phyloP scores from a whole-genome alignment of 2,888 invertebrate species.

The Callyntrura guangdongensis region DNA sequence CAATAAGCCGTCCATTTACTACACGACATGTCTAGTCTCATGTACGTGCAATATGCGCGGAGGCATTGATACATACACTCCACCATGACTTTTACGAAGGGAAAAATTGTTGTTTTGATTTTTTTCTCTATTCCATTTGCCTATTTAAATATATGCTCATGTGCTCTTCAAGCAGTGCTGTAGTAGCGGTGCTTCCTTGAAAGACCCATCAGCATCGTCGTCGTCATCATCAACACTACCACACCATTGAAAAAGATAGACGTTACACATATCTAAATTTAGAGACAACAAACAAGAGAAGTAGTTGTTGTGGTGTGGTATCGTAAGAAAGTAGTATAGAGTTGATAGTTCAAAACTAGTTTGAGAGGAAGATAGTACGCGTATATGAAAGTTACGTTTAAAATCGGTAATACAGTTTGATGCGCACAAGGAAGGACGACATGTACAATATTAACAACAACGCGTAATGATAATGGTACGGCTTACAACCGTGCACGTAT shows the following conservation, averaged over 20 bases:
- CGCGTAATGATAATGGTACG: background rate
- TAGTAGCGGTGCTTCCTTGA: conserved; percentile 32
- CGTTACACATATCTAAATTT: conserved; percentile 73
- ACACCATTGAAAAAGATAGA: conserved; percentile 49
- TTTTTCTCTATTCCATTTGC: background rate
- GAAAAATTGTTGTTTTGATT: conserved; percentile 49
- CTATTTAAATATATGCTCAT: conserved; percentile 18
- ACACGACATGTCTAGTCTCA: conserved; percentile 17
- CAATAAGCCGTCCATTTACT: conserved; percentile 55
- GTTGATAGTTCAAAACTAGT: conserved; percentile 24
- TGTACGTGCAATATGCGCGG: background rate
- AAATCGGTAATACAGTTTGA: background rate
- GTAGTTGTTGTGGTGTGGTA: conserved; percentile 8
- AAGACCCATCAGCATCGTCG: conserved; percentile 30
- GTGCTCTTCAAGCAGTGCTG: background rate
- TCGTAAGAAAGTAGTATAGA: background rate
- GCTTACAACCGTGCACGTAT: conserved; percentile 35
- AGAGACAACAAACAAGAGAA: conserved; percentile 54
- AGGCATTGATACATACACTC: conserved; percentile 40
- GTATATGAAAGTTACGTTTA: background rate
- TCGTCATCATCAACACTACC: background rate
- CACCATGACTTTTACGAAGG: conserved; percentile 5
- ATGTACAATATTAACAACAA: background rate
- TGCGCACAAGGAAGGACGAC: background rate
- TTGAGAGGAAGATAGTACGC: background rate